These are phyloP conservation scores for Amphipoea oculea DNA, from an alignment of 2,888 invertebrate species.

Conservation along the genomic window DNA sequence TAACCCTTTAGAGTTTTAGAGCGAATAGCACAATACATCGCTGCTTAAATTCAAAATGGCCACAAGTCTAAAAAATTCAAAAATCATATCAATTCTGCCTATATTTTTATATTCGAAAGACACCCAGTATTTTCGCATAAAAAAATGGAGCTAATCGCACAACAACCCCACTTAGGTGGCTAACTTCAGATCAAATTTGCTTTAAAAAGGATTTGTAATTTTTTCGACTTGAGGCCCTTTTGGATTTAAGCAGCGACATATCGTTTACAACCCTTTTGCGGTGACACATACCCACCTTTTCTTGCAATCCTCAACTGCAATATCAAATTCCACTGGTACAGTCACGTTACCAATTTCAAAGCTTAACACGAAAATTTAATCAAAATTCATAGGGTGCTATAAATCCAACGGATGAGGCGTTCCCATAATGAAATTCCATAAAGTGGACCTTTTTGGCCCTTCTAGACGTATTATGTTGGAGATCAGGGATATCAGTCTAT, in stretches of 20 bases:
- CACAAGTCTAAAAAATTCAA: too few relatives aligned
- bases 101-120: too few relatives aligned
- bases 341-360: slow-evolving; percentile 39
- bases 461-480: slow-evolving; percentile 51
- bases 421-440: slow-evolving; percentile 68
- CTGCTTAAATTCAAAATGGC: too few relatives aligned
- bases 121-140: too few relatives aligned
- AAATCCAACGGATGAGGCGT: slow-evolving; percentile 63
- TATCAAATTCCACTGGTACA: slow-evolving; percentile 46
- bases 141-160: too few relatives aligned
- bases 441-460: slow-evolving; percentile 64
- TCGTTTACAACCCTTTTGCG: not conserved
- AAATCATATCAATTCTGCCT: too few relatives aligned
- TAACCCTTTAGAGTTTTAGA: too few relatives aligned
- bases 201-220: too few relatives aligned
- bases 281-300: slow-evolving; percentile 2
- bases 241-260: not conserved
- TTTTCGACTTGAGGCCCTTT: too few relatives aligned
- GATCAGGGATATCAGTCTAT: slow-evolving; percentile 53
- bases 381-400: slow-evolving; percentile 67
- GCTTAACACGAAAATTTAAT: slow-evolving; percentile 63
- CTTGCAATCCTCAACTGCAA: slow-evolving; percentile 44
- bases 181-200: too few relatives aligned
- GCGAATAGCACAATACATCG: not conserved
- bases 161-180: too few relatives aligned